Base-by-base conservation (phyloP, 2,797 vertebrate species). In the Phrynocephalus forsythii region DNA sequence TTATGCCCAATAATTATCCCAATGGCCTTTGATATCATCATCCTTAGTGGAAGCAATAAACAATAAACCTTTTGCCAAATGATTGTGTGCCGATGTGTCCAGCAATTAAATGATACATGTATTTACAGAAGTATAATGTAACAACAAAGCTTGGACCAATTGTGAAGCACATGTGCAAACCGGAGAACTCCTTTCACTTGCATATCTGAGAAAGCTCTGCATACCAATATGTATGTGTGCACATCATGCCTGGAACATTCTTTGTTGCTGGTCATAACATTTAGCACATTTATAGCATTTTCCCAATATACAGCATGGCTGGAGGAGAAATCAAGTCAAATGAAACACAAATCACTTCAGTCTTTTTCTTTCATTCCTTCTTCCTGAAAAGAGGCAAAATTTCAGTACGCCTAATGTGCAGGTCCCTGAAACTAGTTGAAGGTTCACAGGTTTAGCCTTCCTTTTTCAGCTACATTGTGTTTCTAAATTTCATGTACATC, bases 31-130 rank as follows among this genome's bases (percentile, higher is more conserved):
- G 20, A 67, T 56, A 33, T 86, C 76, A 82, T 82, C 60, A 60
- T 56, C 48, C 66, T 88, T 67, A 88, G 60, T 75, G 77, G 44
- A 50, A 84, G 67, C n/a, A 73, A 79, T 75, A 50, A 24, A 13
- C 66, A 83, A 48, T 68, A 52, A 83, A 82, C 86, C 28, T 73
- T 33, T 26, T 9, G 5, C 30, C 4, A 28, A 33, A 38, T 30
- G 78, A 73, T 50, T 8, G 24, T 84, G 60, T 66, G 5, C 48
- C 10, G 16, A 38, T 77, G 60, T 78, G 18, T 67, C 48, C 48
- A 3, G 26, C n/a, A 66, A n/a, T 10, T 33, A 67, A 84, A 67
- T 66, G 28, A 6, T 13, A 44, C 44, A 66, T 7, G 22, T 38
- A 38, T 33, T 16, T 72, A n/a, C 10, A 30, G 22, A 52, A 63